These are phyloP conservation scores for Xiphydria camelus DNA, from an alignment of 2,888 invertebrate genomes.

Conservation along the genomic window DNA sequence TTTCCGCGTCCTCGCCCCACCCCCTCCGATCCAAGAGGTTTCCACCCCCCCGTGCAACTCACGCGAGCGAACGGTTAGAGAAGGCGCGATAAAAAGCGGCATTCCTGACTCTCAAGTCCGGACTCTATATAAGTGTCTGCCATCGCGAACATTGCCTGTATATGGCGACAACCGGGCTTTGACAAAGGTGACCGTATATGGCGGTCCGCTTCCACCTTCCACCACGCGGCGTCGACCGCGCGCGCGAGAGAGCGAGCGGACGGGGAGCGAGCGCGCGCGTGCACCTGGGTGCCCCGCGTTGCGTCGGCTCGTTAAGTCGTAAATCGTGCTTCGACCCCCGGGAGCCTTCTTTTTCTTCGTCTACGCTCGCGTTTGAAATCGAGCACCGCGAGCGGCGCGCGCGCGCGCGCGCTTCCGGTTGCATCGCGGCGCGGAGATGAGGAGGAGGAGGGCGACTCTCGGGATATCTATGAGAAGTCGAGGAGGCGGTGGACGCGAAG, in stretches of 20 bases:
- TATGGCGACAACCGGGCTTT: conserved; percentile 56
- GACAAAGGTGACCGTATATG: conserved; percentile 57
- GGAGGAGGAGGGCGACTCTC: not conserved
- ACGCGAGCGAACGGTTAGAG: too few relatives aligned
- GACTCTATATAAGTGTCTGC: conserved; percentile 55
- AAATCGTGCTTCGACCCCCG: conserved; percentile 35
- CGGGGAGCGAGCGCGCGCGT: conserved; percentile 30
- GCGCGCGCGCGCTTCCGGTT: not conserved
- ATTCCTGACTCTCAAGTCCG: conserved; percentile 52
- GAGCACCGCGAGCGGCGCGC: not conserved
- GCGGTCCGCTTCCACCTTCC: conserved; percentile 54
- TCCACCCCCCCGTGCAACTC: too few relatives aligned
- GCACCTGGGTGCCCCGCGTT: conserved; percentile 7
- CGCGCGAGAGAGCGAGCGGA: too few relatives aligned
- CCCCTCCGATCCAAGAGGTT: too few relatives aligned
- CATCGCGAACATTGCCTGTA: conserved; percentile 56
- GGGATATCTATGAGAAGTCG: not conserved
- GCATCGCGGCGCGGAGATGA: not conserved
- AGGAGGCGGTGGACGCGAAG: not conserved
- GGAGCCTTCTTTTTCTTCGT: not conserved
- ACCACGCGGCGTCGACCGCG: conserved; percentile 35
- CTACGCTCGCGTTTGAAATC: not conserved
- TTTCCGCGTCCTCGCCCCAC: too few relatives aligned
- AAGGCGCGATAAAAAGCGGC: conserved; percentile 50
- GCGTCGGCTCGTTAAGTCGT: conserved; percentile 19